Conservation (phyloP, 2,113 vertebrate genomes). For the Prietella phreatophila region DNA sequence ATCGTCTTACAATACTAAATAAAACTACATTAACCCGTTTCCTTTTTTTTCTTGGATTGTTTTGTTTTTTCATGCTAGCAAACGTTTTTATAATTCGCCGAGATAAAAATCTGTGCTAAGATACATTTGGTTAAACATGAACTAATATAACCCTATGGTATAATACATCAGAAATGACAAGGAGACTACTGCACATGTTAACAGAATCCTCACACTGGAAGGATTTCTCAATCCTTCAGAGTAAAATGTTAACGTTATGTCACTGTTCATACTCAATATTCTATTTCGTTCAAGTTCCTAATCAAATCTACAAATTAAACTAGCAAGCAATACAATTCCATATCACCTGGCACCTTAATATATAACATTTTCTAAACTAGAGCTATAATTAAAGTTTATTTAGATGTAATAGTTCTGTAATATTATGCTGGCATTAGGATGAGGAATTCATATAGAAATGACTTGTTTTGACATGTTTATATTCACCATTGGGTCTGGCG, state of each 20-base stretch:
- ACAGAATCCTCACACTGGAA: not conserved
- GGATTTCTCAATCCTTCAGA: too few species aligned
- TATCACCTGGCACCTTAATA: not conserved
- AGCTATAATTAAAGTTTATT: not conserved
- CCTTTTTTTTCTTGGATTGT: too few species aligned
- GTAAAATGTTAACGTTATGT: not conserved
- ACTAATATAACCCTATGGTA: not conserved
- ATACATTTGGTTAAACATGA: not conserved
- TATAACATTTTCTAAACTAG: not conserved
- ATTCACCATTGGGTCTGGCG: slow-evolving; percentile 20
- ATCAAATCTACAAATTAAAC: not conserved
- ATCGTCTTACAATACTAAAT: not conserved
- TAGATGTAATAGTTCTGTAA: not conserved
- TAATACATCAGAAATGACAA: not conserved
- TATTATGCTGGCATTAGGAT: not conserved
- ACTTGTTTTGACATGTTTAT: not conserved
- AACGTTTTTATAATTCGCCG: not conserved
- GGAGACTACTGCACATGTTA: not conserved
- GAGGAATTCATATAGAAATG: not conserved
- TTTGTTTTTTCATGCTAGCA: not conserved
- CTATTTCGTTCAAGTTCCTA: not conserved
- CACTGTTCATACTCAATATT: not conserved
- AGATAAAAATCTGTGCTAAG: not conserved
- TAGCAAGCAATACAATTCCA: not conserved
- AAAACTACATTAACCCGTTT: not conserved